phyloP scores from a whole-genome alignment of 64 coral and sea anemone species.

The Montipora capricornis region DNA sequence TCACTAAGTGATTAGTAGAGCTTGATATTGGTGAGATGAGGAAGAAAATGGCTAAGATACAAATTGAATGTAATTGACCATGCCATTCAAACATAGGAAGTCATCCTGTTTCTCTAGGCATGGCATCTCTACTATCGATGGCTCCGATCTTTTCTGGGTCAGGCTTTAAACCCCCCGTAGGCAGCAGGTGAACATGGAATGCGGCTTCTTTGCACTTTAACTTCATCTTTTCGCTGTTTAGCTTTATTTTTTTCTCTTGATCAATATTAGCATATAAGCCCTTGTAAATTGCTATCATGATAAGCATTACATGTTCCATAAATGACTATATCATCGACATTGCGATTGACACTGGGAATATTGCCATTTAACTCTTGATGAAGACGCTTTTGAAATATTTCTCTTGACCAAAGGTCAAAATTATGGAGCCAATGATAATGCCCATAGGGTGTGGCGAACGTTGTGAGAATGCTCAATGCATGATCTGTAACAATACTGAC shows the following conservation, averaged over 20 bases:
- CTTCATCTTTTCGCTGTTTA: background rate
- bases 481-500: too few relatives aligned
- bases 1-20: too few relatives aligned
- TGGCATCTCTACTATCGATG: background rate
- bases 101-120: background rate
- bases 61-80: background rate
- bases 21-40: background rate
- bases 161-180: background rate
- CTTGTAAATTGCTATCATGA: slow-evolving; percentile 6
- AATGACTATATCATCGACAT: too few relatives aligned
- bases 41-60: slow-evolving; percentile 42
- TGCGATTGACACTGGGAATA: too few relatives aligned
- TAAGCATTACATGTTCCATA: background rate
- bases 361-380: too few relatives aligned
- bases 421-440: background rate
- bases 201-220: background rate
- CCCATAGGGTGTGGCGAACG: slow-evolving; percentile 12
- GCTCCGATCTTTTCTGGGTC: background rate
- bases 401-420: background rate
- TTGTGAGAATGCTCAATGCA: background rate
- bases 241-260: slow-evolving; percentile 18
- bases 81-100: background rate
- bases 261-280: background rate
- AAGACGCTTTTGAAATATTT: slow-evolving; percentile 19
- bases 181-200: slow-evolving; percentile 25